Conservation (phyloP, 2,888 invertebrate species). For the Blastobasis adustella region DNA sequence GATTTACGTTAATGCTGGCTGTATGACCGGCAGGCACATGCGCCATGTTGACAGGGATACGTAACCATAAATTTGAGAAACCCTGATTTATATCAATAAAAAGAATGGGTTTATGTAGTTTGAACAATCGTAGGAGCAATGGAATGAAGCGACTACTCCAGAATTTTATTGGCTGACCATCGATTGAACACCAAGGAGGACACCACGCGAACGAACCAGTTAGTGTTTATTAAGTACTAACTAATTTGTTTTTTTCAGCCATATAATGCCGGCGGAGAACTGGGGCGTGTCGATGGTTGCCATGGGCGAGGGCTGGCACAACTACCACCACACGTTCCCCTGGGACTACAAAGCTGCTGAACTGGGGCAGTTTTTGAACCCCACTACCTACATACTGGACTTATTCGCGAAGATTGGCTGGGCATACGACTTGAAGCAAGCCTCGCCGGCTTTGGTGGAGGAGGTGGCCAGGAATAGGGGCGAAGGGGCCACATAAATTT, state of each 20-base stretch:
- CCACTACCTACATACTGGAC: constrained; percentile 82
- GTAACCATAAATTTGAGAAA: too few relatives aligned
- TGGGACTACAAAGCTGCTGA: constrained; percentile 96
- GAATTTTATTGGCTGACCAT: too few relatives aligned
- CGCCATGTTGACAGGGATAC: too few relatives aligned
- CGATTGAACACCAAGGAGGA: too few relatives aligned
- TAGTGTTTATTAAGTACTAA: too few relatives aligned
- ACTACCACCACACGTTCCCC: constrained; percentile 95
- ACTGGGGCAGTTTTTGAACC: constrained; percentile 81
- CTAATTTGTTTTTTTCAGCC: constrained; percentile 54
- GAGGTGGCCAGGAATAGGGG: constrained; percentile 72
- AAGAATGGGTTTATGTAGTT: too few relatives aligned
- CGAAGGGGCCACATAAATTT: not conserved
- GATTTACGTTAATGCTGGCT: too few relatives aligned
- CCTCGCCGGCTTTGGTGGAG: constrained; percentile 70
- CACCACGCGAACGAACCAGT: too few relatives aligned
- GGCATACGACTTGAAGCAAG: constrained; percentile 84
- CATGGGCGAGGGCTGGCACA: constrained; percentile 94
- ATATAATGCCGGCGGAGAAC: constrained; percentile 87
- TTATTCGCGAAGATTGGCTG: constrained; percentile 81
- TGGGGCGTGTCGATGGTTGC: constrained; percentile 81
- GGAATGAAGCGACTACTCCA: too few relatives aligned
- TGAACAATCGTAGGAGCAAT: too few relatives aligned
- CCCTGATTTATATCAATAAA: too few relatives aligned
- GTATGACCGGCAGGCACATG: too few relatives aligned